Percentiles rank a stretch among this genome's conserved stretches.
These are phyloP conservation scores for Centruroides vittatus DNA, from an alignment of 1,140 invertebrate genomes.

Conservation along the genomic window DNA sequence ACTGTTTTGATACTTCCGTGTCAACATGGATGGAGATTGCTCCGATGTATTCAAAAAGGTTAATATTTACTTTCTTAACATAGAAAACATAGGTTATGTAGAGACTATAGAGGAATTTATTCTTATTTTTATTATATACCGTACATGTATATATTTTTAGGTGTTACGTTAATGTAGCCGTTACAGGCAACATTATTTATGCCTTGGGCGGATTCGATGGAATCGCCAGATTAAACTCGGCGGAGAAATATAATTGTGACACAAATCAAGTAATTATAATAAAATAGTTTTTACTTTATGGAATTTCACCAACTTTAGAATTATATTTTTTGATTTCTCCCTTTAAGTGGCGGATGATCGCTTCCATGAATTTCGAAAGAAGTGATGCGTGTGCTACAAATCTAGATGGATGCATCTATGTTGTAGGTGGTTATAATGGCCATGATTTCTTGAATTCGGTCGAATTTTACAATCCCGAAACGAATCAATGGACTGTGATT, in stretches of 20 bases:
- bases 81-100: not conserved
- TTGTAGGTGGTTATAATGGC: slow-evolving; percentile 78
- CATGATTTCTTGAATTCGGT: slow-evolving; percentile 69
- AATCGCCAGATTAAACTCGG: slow-evolving; percentile 32
- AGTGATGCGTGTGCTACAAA: slow-evolving; percentile 24
- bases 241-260: slow-evolving; percentile 29
- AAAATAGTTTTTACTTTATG: not conserved
- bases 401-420: slow-evolving; percentile 49
- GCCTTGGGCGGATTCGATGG: slow-evolving; percentile 40
- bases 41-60: slow-evolving; percentile 47
- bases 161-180: slow-evolving; percentile 63
- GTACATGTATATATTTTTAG: slow-evolving; percentile 19
- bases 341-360: slow-evolving; percentile 15
- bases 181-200: slow-evolving; percentile 34
- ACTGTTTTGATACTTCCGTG: slow-evolving; percentile 46
- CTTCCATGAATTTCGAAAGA: slow-evolving; percentile 25
- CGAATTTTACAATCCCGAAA: slow-evolving; percentile 67
- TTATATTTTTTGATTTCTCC: not conserved
- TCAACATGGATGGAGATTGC: slow-evolving; percentile 49
- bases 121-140: not conserved
- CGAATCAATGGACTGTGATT: slow-evolving; percentile 73
- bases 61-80: not conserved
- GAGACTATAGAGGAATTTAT: not conserved
- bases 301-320: not conserved
- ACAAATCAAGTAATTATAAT: slow-evolving; percentile 24